Evolutionary conservation across 2,113 vertebrate species (phyloP), one percentile per base, ranked within the genome.

Genomic region (Ciconia stormi): DNA sequence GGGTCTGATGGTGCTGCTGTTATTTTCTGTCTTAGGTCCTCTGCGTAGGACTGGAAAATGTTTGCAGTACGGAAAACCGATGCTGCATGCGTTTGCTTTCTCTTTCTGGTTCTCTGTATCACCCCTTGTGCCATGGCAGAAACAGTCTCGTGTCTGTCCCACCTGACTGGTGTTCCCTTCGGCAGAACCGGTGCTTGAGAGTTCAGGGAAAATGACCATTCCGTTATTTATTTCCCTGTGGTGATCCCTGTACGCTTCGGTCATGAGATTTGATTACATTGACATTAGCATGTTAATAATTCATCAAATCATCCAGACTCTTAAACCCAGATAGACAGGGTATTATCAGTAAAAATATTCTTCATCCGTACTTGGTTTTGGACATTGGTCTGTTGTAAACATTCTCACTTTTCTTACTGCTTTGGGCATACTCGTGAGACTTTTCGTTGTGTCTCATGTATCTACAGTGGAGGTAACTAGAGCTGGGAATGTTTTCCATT

Each of bases 231-330:
- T 90, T 92, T 96, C 86, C 93, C 74, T 47, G 61, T 36, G 82
- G 73, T 85, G 78, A 88, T 93, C 61, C 42, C 61, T 42, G 82
- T 29, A 47, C 61, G 3, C 83, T 76, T 25, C 6, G 82, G 62
- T 65, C 47, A 44, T 59, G 62, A 82, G 89, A 71, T 82, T 38
- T 95, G 91, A 79, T 93, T 93, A 52, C 95, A 66, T 90, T 88
- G 85, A 88, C 61, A 74, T 88, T 65, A 62, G 71, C 22, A 4
- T 32, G 42, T 86, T 90, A 90, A 87, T 92, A 95, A 95, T 74
- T 82, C 70, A 82, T 82, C 89, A 42, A 19, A 79, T 95, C 82
- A 92, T 17, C 65, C 55, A 73, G 78, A 27, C 82, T 89, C 81
- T 90, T 47, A 70, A 72, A 78, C 61, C 81, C 59, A 74, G 63